Evolutionary conservation across 2,888 invertebrate species (phyloP).

Genomic region (Stenoptilia bipunctidactyla): DNA sequence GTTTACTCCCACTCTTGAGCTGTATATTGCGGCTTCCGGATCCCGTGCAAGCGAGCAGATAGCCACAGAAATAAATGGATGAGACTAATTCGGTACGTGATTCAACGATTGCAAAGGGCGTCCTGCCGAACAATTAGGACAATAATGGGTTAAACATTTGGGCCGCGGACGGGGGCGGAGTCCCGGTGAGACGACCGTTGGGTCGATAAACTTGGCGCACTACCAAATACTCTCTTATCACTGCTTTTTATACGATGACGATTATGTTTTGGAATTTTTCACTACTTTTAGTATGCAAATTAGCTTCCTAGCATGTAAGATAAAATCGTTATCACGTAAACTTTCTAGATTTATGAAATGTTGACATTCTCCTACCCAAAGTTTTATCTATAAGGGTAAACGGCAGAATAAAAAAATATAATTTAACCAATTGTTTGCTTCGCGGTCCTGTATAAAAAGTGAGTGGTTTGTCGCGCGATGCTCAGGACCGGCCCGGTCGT

Average conservation of each 20-base stretch:
- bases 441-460: too few species aligned
- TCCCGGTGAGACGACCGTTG: constrained; percentile 11
- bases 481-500: too few species aligned
- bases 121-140: constrained; percentile 28
- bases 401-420: too few species aligned
- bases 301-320: too few species aligned
- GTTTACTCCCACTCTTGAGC: too few species aligned
- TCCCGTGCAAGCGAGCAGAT: not conserved
- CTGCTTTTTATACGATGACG: not conserved
- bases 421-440: not conserved
- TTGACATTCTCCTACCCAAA: too few species aligned
- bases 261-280: not conserved
- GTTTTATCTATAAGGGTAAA: too few species aligned
- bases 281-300: too few species aligned
- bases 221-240: constrained; percentile 8
- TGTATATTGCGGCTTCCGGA: too few species aligned
- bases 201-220: constrained; percentile 5
- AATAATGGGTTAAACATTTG: constrained; percentile 35
- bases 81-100: constrained; percentile 21
- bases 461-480: too few species aligned
- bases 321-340: too few species aligned
- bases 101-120: constrained; percentile 21
- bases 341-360: too few species aligned
- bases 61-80: constrained; percentile 1
- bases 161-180: constrained; percentile 20